Base-by-base conservation (phyloP, 2,797 vertebrate species). In the Sebastes vulpes region DNA sequence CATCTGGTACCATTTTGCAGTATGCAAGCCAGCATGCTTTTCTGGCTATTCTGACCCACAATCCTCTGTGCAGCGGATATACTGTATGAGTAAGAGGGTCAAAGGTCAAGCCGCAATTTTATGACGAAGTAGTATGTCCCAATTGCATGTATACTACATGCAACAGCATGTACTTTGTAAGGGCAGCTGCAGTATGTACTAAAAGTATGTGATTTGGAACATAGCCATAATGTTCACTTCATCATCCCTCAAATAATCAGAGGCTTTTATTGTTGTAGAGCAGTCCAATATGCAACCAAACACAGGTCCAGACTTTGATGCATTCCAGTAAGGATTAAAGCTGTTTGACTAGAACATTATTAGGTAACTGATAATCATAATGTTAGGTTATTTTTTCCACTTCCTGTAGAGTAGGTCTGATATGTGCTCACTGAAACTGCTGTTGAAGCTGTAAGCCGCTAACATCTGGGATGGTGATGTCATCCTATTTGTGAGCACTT, bases 291-390 rank as follows among this genome's bases (percentile, higher is more conserved):
- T 63, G 26, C 48, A 26, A 8, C 54, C 9, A 16, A 23, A 50
- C 38, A 38, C 20, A 28, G 9, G n/a, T 52, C 29, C 26, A 54
- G 32, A 70, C 20, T 70, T 53, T 42, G 25, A 35, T 11, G 7
- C 29, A 66, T 71, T 79, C 69, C 50, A 54, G 8, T 2, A 25
- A 9, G 26, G 72, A 68, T 42, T 68, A 48, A 72, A 11, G 14
- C 57, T 38, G 42, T 42, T 28, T 52, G 71, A 66, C 64, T 54
- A 42, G 53, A 58, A 18, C 38, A 16, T 75, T 57, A 58, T 76
- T 46, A 38, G 63, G 16, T n/a, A 66, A 64, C n/a, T 63, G 48
- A 81, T 78, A 29, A 79, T 72, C 52, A 65, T 8, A 10, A 11
- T 65, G 26, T 59, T 66, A 31, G 18, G 14, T 79, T 25, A 76